These are phyloP conservation scores for Xenopus laevis DNA, from an alignment of 2,113 vertebrate genomes.

Conservation along the genomic window DNA sequence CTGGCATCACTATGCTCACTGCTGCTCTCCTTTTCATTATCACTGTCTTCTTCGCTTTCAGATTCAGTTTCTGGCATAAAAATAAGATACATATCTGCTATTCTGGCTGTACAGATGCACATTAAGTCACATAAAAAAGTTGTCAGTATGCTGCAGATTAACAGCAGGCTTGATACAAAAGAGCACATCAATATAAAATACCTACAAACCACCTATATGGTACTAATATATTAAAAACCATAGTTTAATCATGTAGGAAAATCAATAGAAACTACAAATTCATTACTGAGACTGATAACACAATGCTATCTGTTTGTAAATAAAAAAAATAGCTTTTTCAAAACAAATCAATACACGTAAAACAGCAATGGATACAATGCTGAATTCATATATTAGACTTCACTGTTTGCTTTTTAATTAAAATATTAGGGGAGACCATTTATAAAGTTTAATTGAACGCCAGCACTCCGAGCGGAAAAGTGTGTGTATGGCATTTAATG, in stretches of 20 bases:
- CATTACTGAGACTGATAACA: constrained; percentile 13
- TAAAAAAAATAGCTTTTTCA: constrained; percentile 11
- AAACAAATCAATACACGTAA: constrained; percentile 15
- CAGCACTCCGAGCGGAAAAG: not conserved
- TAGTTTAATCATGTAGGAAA: not conserved
- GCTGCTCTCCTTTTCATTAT: constrained; percentile 59
- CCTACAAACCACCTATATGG: constrained; percentile 11
- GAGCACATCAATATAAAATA: not conserved
- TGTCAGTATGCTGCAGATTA: not conserved
- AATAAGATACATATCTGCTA: not conserved
- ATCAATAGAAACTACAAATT: constrained; percentile 29
- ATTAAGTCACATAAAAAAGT: not conserved
- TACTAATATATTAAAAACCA: not conserved
- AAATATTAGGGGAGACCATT: not conserved
- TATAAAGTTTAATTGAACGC: not conserved
- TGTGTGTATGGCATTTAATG: too few species aligned
- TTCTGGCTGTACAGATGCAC: too few species aligned
- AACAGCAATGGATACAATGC: not conserved
- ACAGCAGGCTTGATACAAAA: not conserved
- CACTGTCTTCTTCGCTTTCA: constrained; percentile 62
- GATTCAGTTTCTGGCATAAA: constrained; percentile 65
- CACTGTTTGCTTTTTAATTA: not conserved
- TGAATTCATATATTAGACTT: constrained; percentile 3
- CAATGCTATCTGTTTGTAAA: constrained; percentile 14
- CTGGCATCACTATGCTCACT: constrained; percentile 61